phyloP scores from a whole-genome alignment of 2,888 invertebrate genomes.

The Noctua janthe region DNA sequence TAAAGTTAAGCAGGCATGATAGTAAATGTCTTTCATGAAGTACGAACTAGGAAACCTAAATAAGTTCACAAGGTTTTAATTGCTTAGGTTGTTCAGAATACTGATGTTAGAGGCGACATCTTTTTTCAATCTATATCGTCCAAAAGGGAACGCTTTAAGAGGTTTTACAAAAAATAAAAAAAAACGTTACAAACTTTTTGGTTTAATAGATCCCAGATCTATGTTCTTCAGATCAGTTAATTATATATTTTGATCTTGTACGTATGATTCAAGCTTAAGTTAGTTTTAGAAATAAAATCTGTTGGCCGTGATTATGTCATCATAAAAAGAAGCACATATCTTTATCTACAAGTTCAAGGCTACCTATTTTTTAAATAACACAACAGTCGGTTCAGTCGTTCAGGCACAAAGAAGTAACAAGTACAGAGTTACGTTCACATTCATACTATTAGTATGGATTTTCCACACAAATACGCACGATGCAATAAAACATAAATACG shows the following conservation, averaged over 20 bases:
- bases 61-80: neutral
- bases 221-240: neutral
- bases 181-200: neutral
- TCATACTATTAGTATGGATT: neutral
- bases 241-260: neutral
- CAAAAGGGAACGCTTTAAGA: neutral
- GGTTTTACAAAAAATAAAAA: too few relatives aligned
- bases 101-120: neutral
- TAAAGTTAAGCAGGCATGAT: neutral
- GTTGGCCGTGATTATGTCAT: neutral
- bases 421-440: neutral
- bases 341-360: neutral
- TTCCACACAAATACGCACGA: neutral
- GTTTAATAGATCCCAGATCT: too few relatives aligned
- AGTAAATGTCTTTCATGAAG: constrained; percentile 5
- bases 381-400: neutral
- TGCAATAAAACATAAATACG: neutral
- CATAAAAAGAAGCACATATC: neutral
- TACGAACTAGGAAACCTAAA: neutral
- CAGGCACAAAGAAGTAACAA: neutral
- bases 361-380: neutral
- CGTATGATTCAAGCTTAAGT: neutral
- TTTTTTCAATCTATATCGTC: neutral
- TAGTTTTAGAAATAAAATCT: neutral
- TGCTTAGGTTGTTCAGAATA: neutral